Evolutionary conservation across 2,888 invertebrate genomes (phyloP), one percentile per base, ranked within the genome.

Genomic region (Andrena camellia): DNA sequence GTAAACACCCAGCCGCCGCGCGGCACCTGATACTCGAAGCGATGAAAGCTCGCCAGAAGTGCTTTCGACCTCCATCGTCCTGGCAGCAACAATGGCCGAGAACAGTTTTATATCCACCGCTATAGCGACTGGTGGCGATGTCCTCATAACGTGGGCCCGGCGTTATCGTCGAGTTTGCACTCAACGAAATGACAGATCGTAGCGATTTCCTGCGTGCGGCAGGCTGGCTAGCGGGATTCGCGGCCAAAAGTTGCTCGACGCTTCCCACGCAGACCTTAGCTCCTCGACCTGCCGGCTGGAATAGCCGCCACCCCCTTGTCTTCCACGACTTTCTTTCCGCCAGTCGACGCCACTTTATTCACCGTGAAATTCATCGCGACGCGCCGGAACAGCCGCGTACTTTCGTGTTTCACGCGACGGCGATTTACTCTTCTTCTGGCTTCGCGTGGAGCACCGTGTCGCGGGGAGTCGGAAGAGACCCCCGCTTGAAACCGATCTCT

Each of bases 301-400:
- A 35, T 7, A 13, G 7, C 48, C 23, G 1, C 29, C 20, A 29
- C 2, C 29, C 33, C n/a, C n/a, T 6, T 59, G 35, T 76, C 64
- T 73, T 62, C 62, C 63, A 63, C 60, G 29, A 54, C 69, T 59
- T 29, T 59, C 77, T 75, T 64, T 33, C 62, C 26, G 26, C 68
- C 62, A 57, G 66, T 62, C 50, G 52, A 7, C 69, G 63, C 64
- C 68, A 81, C 70, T 89, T 83, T 88, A 87, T 86, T 83, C 83
- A 33, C 83, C 84, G 84, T 87, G 81, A 88, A 89, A 88, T 88
- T 87, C 84, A 73, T 86, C 83, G 72, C 79, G 81, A 78, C 81
- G 73, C 78, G 76, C 59, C 78, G 81, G 74, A 81, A 84, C 80
- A 74, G 75, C 60, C 80, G 80, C 82, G 48, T 60, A 69, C 76